These are phyloP conservation scores for Ischnura elegans DNA, from an alignment of 2,888 invertebrate species.

Conservation along the genomic window DNA sequence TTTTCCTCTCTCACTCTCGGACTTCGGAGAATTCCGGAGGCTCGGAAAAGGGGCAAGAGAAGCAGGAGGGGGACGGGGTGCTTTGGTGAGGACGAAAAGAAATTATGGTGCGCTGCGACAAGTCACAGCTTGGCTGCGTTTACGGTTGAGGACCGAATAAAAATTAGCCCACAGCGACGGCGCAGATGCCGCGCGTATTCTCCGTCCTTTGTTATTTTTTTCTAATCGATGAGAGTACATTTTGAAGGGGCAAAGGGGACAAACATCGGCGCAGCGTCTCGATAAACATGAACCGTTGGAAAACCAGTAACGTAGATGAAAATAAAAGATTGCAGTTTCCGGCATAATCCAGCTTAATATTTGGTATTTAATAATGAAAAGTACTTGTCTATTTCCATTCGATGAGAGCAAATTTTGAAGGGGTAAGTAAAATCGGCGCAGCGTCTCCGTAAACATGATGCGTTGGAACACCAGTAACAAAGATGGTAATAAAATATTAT, in stretches of 20 bases:
- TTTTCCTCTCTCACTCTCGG: neutral
- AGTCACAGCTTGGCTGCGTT: conserved; percentile 19
- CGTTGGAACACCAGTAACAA: neutral
- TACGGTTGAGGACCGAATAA: neutral
- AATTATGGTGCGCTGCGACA: neutral
- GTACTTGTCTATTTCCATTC: too few species aligned
- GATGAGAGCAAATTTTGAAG: neutral
- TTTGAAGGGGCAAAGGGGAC: neutral
- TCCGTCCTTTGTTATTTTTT: neutral
- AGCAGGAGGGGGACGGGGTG: too few species aligned
- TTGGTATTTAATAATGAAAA: too few species aligned
- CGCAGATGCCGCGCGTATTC: neutral
- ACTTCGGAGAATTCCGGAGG: conserved; percentile 16
- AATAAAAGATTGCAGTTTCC: too few species aligned
- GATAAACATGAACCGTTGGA: neutral
- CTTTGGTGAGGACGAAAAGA: neutral
- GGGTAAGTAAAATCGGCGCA: too few species aligned
- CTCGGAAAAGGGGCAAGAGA: too few species aligned
- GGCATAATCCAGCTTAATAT: too few species aligned
- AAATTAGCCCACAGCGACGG: neutral
- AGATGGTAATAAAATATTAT: too few species aligned
- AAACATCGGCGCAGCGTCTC: too few species aligned
- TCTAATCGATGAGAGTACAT: neutral
- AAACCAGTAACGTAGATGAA: too few species aligned
- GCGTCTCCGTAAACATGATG: neutral